Evolutionary conservation across 2,888 invertebrate genomes (phyloP), one percentile per base, ranked within the genome.

Genomic region (Andrena flavipes): DNA sequence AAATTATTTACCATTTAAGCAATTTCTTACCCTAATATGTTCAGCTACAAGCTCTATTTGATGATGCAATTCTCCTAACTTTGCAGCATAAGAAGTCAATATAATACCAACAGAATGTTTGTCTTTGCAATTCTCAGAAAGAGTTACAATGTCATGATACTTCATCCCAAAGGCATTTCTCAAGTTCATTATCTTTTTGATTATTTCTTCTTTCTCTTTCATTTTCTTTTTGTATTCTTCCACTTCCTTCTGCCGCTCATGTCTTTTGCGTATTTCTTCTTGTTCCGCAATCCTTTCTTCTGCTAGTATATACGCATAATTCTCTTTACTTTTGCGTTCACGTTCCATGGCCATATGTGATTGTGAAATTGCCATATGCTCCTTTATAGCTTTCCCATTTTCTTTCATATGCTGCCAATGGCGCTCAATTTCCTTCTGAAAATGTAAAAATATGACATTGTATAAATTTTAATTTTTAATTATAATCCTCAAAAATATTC

Each of bases 261-360:
- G 94, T 87, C 90, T 94, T 84, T 87, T 94, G 84, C 95, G 94
- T 0, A 95, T 94, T 86, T 95, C 94, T 84, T 95, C 95, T 86
- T 95, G 95, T 81, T 95, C 95, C 76, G 95, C 95, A 54, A 94
- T 89, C 70, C 93, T 94, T 60, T 95, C 93, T 86, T 95, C 95
- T 76, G 96, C 96, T 91, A 95, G 95, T 6, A 95, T 91, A 76
- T 95, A 94, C n/a, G 95, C 93, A 33, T 95, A 92, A 85, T 94
- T 93, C 59, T 94, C 92, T 1, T 93, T 91, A 49, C 93, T 91
- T 54, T 91, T 80, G 0, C 88, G 80, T 60, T 82, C 88, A 3
- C 86, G 81, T 68, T 92, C 91, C 51, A 89, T 80, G 16, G 89
- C 90, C 80, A 92, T 80, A 26, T 88, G 85, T 0, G 83, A 86